Percentiles rank a stretch among this genome's conserved stretches.
These are phyloP conservation scores for Triops cancriformis DNA, from an alignment of 1,140 invertebrate genomes.

Conservation along the genomic window DNA sequence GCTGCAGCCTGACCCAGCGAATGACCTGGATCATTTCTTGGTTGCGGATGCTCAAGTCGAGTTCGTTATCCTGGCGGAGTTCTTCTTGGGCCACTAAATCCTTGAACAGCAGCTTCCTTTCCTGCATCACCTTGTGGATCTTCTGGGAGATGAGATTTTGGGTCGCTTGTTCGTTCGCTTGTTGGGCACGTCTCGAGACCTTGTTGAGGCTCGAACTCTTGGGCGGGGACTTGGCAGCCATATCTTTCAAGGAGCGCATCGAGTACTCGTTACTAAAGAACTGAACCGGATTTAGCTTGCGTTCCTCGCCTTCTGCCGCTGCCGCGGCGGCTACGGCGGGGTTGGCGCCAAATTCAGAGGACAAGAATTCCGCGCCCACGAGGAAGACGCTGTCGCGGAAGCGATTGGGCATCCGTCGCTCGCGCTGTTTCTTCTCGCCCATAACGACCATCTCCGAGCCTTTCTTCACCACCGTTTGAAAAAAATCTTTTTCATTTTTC, in stretches of 20 bases:
- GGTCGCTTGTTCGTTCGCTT: background rate
- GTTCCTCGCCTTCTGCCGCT: background rate
- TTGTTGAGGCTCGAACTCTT: background rate
- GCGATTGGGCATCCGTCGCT: background rate
- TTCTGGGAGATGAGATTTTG: background rate
- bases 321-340: no score
- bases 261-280: background rate
- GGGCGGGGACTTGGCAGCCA: background rate
- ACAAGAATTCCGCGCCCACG: background rate
- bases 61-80: background rate
- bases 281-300: background rate
- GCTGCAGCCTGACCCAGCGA: slow-evolving; percentile 18
- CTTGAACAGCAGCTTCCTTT: background rate
- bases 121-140: slow-evolving; percentile 17
- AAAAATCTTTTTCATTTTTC: background rate
- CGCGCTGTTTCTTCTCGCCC: background rate
- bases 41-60: slow-evolving; percentile 15
- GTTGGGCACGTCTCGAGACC: background rate
- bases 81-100: slow-evolving; percentile 18
- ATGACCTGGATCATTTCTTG: slow-evolving; percentile 14
- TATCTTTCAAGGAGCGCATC: background rate
- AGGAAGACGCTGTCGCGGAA: background rate
- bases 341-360: background rate
- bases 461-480: background rate
- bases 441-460: background rate